Base-by-base conservation (phyloP, 2,113 vertebrate genomes). In the Salvelinus namaycush region DNA sequence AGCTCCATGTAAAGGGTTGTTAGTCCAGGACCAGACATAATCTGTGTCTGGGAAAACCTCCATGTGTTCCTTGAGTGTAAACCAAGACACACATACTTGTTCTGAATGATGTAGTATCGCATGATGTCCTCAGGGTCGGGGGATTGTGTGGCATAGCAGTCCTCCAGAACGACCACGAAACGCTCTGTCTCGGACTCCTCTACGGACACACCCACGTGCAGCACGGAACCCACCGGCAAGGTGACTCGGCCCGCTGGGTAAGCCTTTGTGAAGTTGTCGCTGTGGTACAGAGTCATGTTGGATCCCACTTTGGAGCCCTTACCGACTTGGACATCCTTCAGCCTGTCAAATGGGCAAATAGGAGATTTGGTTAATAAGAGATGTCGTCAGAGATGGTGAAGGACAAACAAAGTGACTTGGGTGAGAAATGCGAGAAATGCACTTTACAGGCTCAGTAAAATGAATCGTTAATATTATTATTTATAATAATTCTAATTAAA, bases 81-180 rank as follows among this genome's bases (percentile, higher is more conserved):
- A 51, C 48, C 2, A 2, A 51, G 11, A 51, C 13, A 51, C 49
- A 16, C 49, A 16, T 16, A 51, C 49, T 90, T 91, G 82, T 89
- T 87, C 24, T 81, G 71, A 69, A 93, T 91, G 57, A 92, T 59
- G 76, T 27, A 51, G 76, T 89, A 81, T 71, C 29, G 59, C 18
- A 6, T 14, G 24, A 67, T 49, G 49, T 80, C 48, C 1, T 80
- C 6, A 14, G 85, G 69, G 16, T 79, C 73, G 27, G 83, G 13
- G 11, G 86, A 78, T 4, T 81, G 80, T 31, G 85, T 84, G 34
- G 84, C 73, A 1, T 81, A 90, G 84, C 92, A 93, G 81, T 89
- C 68, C 34, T 91, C 90, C 74, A 93, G 71, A 76, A 91, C 83
- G 8, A 87, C 34, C 5, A 59, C 85, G 73, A 93, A 88, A 27